Conservation (phyloP, 2,113 vertebrate species). For the Carassius auratus region DNA sequence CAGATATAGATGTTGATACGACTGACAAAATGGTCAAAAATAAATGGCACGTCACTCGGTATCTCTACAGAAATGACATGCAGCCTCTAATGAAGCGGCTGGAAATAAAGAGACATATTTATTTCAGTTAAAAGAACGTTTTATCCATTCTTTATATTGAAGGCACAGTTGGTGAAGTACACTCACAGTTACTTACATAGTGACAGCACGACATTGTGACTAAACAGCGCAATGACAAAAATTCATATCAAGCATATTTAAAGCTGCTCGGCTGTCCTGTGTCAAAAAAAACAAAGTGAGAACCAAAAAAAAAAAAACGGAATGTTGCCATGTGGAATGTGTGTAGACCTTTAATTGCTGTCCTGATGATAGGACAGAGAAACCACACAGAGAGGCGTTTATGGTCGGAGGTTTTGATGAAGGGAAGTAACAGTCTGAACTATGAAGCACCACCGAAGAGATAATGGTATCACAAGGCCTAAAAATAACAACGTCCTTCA, state of each 20-base stretch:
- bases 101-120: background rate
- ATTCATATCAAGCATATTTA: background rate
- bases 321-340: constrained; percentile 31
- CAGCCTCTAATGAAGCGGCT: background rate
- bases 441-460: background rate
- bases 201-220: background rate
- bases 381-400: constrained; percentile 34
- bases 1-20: constrained; percentile 7
- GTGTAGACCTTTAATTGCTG: constrained; percentile 35
- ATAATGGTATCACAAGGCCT: background rate
- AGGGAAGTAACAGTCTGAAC: constrained; percentile 19
- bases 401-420: constrained; percentile 31
- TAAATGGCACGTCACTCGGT: background rate
- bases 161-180: constrained; percentile 12
- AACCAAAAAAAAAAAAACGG: background rate
- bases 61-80: background rate
- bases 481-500: background rate
- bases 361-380: constrained; percentile 31
- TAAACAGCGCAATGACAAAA: background rate
- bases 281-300: background rate
- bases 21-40: too few relatives aligned
- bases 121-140: background rate
- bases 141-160: background rate
- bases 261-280: background rate
- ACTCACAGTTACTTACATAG: background rate